A percentile compares a stretch with the other conserved stretches of the same genome.
Conservation (phyloP, 2,797 vertebrate species). For the Fistularia commersonii region DNA sequence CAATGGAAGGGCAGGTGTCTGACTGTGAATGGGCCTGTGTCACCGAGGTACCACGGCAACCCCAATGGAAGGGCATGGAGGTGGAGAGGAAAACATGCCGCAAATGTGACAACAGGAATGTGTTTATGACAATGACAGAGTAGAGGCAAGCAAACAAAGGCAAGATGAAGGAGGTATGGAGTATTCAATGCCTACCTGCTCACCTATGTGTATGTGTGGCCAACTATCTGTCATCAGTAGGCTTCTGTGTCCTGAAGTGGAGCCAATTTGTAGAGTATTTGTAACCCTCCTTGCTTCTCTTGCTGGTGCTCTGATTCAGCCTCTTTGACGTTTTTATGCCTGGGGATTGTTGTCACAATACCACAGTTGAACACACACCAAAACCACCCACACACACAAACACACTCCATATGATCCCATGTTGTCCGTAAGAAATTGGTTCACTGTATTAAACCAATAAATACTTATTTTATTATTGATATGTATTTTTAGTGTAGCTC, state of each 20-base stretch:
- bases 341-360: slow-evolving; percentile 36
- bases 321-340: slow-evolving; percentile 46
- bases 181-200: background rate
- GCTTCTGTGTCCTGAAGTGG: slow-evolving; percentile 43
- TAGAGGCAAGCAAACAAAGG: slow-evolving; percentile 4
- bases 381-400: slow-evolving; percentile 10
- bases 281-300: slow-evolving; percentile 37
- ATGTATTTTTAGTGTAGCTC: no score
- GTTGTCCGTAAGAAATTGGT: no score
- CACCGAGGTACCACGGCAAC: slow-evolving; percentile 26
- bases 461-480: no score
- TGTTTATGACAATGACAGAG: slow-evolving; percentile 11
- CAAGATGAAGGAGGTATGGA: background rate
- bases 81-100: background rate
- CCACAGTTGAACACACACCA: slow-evolving; percentile 17
- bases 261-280: slow-evolving; percentile 63
- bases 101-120: slow-evolving; percentile 11
- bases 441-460: no score
- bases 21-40: slow-evolving; percentile 65
- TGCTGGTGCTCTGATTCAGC: slow-evolving; percentile 29
- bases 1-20: slow-evolving; percentile 9
- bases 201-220: slow-evolving; percentile 2
- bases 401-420: background rate
- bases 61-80: slow-evolving; percentile 4
- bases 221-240: slow-evolving; percentile 34